Evolutionary conservation across 2,797 vertebrate species (phyloP), one percentile per base, ranked within the genome.

Genomic region (Gallinago stenura): DNA sequence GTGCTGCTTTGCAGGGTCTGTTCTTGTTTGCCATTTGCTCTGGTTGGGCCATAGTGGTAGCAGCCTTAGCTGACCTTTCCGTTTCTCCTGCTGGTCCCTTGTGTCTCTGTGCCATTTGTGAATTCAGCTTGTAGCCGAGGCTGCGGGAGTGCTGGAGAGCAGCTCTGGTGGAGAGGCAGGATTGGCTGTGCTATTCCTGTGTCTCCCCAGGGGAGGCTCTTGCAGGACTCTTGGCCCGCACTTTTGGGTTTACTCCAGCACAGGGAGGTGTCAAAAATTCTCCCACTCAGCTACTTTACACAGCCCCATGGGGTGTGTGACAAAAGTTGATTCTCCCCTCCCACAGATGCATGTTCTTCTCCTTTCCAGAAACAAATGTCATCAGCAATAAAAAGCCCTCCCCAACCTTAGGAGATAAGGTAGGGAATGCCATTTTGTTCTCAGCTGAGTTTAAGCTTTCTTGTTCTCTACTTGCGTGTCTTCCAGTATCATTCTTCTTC

Each of bases 251-350:
- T 60, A 68, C 31, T 94, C 78, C 94, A 95, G 60, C 66, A 43
- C 10, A n/a, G 54, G 81, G 41, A 93, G 33, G 93, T 92, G 80
- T 93, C 71, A 84, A 28, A 91, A 96, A 94, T 89, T 95, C 68
- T 90, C 53, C 53, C 68, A 60, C 83, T 95, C 85, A 82, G 95
- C 91, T 84, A 21, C 75, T 95, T 93, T 51, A 82, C 50, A 12
- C 48, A 84, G 62, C 83, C 73, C 35, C 50, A 19, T 84, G 56
- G 80, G 37, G 66, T 71, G 15, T 71, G 70, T 91, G 83, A 70
- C 83, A 73, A 33, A 81, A 78, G 83, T 79, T 0, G 0, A 12
- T 41, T 82, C 26, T 87, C 35, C n/a, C 58, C 41, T 93, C 77
- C 73, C 64, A 35, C 8, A 2, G 80, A 25, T 58, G 5, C 0